phyloP scores from a whole-genome alignment of 1,140 invertebrate genomes.

The Sminthurides bifidus region DNA sequence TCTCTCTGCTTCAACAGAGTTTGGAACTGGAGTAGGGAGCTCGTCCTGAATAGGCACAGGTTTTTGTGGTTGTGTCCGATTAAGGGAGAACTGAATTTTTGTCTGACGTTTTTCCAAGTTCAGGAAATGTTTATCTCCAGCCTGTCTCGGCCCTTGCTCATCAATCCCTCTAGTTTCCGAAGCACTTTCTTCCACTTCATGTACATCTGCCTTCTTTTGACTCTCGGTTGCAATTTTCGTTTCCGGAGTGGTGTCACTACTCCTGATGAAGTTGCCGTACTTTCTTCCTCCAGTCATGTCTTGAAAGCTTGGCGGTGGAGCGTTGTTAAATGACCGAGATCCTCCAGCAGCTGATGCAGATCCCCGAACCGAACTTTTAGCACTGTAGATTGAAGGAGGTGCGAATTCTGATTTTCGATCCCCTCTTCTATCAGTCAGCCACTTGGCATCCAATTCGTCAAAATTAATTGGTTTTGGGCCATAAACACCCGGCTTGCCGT shows the following conservation, averaged over 20 bases:
- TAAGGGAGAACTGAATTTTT: too few species aligned
- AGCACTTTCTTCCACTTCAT: constrained; percentile 1
- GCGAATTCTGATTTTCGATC: constrained; percentile 36
- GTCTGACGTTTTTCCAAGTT: too few species aligned
- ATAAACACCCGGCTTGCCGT: constrained; percentile 34
- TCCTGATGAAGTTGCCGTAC: constrained; percentile 1
- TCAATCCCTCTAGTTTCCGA: neutral
- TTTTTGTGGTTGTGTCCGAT: constrained; percentile 2
- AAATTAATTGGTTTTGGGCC: constrained; percentile 21
- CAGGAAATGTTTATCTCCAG: too few species aligned
- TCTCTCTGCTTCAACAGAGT: neutral
- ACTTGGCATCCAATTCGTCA: constrained; percentile 34
- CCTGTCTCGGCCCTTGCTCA: too few species aligned
- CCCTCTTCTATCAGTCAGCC: constrained; percentile 33
- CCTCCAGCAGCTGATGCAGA: neutral
- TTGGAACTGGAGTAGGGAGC: constrained; percentile 7
- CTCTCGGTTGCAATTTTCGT: too few species aligned
- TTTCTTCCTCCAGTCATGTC: neutral
- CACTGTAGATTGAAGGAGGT: constrained; percentile 32
- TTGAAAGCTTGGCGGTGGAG: neutral
- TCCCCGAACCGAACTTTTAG: neutral
- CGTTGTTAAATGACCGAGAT: neutral
- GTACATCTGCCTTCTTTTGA: too few species aligned
- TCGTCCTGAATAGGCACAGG: constrained; percentile 13
- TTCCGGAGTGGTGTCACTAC: too few species aligned